Conservation (phyloP, 2,113 vertebrate species). For the Morone chrysops region DNA sequence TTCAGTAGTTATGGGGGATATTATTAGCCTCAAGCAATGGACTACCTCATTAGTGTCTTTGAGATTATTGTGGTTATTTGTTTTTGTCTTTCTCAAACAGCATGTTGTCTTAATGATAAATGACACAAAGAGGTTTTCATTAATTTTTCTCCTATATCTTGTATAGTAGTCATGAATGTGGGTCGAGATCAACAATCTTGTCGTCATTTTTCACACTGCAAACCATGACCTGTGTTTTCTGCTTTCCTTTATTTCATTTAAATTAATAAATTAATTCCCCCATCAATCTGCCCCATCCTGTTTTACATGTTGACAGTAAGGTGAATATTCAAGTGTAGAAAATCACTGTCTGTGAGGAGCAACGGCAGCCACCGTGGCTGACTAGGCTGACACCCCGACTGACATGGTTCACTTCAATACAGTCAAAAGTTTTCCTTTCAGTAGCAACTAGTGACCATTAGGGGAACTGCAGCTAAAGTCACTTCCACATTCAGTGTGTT, state of each 20-base stretch:
- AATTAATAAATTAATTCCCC: not conserved
- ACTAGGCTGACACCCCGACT: no score
- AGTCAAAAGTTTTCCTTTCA: not conserved
- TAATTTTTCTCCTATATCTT: not conserved
- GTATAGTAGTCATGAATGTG: not conserved
- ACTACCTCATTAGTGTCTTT: slow-evolving; percentile 35
- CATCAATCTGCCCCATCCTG: not conserved
- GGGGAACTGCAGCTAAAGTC: not conserved
- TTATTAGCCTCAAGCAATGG: not conserved
- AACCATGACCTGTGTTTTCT: not conserved
- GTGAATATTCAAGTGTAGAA: not conserved
- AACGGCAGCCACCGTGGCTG: no score
- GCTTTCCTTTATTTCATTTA: not conserved
- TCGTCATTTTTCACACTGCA: not conserved
- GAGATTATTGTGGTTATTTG: slow-evolving; percentile 50
- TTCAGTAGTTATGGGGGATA: slow-evolving; percentile 16
- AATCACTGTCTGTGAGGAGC: not conserved
- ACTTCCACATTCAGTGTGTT: not conserved
- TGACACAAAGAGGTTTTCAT: slow-evolving; percentile 7
- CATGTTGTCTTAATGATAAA: slow-evolving; percentile 30
- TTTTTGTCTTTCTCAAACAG: slow-evolving; percentile 31
- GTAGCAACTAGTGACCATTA: not conserved
- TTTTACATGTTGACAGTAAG: not conserved
- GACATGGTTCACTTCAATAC: not conserved
- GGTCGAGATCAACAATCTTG: not conserved